Evolutionary conservation across 2,797 vertebrate species (phyloP).

Genomic region (Lycodopsis pacificus): DNA sequence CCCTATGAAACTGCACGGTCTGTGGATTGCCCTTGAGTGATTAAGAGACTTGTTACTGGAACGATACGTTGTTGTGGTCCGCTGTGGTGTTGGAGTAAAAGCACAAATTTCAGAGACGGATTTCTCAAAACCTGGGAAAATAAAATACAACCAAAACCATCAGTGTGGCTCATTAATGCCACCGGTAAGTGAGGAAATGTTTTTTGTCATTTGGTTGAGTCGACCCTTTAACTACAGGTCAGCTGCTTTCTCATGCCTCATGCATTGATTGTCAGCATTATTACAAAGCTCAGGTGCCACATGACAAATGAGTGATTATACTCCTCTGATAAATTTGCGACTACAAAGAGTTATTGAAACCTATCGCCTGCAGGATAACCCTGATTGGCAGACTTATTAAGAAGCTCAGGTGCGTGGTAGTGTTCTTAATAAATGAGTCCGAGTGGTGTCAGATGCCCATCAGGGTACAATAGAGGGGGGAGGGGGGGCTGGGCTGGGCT

Average conservation of each 20-base stretch:
- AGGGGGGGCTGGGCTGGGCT: conserved; percentile 46
- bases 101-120: not conserved
- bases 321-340: conserved; percentile 41
- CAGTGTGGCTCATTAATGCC: not conserved
- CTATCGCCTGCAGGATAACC: conserved; percentile 38
- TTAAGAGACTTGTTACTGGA: not conserved
- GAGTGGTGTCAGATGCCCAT: conserved; percentile 77
- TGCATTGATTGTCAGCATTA: conserved; percentile 52
- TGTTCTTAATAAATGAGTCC: conserved; percentile 68
- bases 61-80: not conserved
- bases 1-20: not conserved
- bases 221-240: conserved; percentile 60
- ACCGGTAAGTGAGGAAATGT: not conserved
- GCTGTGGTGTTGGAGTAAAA: too few species aligned
- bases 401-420: conserved; percentile 72
- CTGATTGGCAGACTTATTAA: conserved; percentile 81
- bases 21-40: not conserved
- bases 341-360: conserved; percentile 59
- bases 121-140: not conserved
- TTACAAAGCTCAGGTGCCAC: conserved; percentile 63
- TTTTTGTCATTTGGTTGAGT: conserved; percentile 38
- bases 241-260: conserved; percentile 25
- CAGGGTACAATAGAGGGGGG: conserved; percentile 74
- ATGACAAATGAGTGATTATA: conserved; percentile 65
- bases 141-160: not conserved